Conservation (phyloP, 2,113 vertebrate genomes). For the rabbit (Oryctolagus cuniculus) region DNA sequence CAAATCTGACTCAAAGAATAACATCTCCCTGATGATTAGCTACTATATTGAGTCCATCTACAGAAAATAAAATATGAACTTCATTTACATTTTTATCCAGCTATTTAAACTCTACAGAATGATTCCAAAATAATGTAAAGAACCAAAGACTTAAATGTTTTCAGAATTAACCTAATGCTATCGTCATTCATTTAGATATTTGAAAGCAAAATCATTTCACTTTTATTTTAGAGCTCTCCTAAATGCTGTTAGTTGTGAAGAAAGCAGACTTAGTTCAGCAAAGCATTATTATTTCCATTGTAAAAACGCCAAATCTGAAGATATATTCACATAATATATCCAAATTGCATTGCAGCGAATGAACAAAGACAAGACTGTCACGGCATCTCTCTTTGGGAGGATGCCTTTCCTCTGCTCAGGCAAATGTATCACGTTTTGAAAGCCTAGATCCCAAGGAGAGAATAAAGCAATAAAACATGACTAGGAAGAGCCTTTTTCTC, state of each 20-base stretch:
- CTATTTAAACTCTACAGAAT: background rate
- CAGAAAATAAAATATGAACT: constrained; percentile 51
- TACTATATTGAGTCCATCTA: background rate
- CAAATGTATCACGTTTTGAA: constrained; percentile 66
- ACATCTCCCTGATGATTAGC: constrained; percentile 31
- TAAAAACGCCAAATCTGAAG: constrained; percentile 54
- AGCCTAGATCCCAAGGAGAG: constrained; percentile 64
- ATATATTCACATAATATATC: constrained; percentile 40
- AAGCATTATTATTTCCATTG: constrained; percentile 27
- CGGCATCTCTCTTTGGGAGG: constrained; percentile 27
- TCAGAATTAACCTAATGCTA: constrained; percentile 20
- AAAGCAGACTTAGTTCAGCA: background rate
- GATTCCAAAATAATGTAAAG: constrained; percentile 35
- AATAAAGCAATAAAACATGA: constrained; percentile 68
- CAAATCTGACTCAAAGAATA: background rate
- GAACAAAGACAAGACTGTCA: constrained; percentile 54
- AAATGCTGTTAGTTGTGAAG: background rate
- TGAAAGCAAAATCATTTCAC: constrained; percentile 16
- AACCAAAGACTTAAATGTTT: constrained; percentile 20
- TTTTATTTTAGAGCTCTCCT: background rate
- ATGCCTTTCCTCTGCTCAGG: constrained; percentile 28
- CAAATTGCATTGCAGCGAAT: constrained; percentile 13
- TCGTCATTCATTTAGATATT: constrained; percentile 24
- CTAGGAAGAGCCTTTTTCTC: constrained; percentile 61
- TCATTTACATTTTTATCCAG: constrained; percentile 54